A percentile compares a stretch with the other conserved stretches of the same genome.
These are phyloP conservation scores for Drosophila pallidifrons DNA, from an alignment of 1,140 invertebrate species.

Conservation along the genomic window DNA sequence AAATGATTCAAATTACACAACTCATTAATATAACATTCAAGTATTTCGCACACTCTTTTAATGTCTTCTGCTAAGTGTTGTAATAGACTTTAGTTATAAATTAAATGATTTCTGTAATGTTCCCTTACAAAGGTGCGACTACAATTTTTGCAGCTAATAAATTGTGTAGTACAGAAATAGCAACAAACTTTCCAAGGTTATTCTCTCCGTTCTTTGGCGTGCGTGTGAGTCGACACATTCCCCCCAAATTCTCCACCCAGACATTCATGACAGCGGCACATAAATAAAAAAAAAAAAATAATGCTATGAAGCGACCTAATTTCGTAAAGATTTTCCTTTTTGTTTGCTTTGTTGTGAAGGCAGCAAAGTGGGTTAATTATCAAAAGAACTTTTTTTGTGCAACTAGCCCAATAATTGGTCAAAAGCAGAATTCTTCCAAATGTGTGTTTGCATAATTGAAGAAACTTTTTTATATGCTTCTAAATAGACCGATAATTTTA, in stretches of 20 bases:
- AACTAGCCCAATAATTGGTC: slow-evolving; percentile 7
- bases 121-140: background rate
- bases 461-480: background rate
- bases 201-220: slow-evolving; percentile 13
- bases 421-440: background rate
- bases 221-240: slow-evolving; percentile 17
- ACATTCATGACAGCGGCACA: slow-evolving; percentile 34
- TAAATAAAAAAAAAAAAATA: slow-evolving; percentile 27
- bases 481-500: background rate
- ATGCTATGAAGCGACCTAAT: slow-evolving; percentile 42
- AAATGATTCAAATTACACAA: too few relatives aligned
- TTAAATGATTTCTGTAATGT: background rate
- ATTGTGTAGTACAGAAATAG: slow-evolving; percentile 25
- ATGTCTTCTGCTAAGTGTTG: background rate
- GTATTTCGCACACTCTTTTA: too few relatives aligned
- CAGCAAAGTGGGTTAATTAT: slow-evolving; percentile 32
- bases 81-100: too few relatives aligned
- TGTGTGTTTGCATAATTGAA: background rate
- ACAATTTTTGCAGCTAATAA: slow-evolving; percentile 47
- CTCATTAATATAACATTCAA: too few relatives aligned
- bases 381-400: slow-evolving; percentile 2
- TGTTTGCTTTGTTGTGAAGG: slow-evolving; percentile 4
- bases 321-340: slow-evolving; percentile 26
- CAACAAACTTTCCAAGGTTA: slow-evolving; percentile 41
- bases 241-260: background rate